Evolutionary conservation across 1,140 invertebrate genomes (phyloP).

Genomic region (Neodiprion fabricii): DNA sequence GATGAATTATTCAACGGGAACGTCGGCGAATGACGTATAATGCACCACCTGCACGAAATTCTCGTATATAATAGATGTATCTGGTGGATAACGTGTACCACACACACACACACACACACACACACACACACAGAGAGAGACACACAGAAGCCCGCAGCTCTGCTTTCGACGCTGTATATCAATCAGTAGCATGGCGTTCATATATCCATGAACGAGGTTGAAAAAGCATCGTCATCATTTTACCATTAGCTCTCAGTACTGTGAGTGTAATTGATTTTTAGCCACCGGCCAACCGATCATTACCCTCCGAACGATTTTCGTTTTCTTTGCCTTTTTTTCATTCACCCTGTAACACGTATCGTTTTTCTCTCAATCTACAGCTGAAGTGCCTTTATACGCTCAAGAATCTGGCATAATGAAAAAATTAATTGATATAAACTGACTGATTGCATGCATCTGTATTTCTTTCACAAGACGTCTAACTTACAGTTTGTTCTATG

Average conservation of each 20-base stretch:
- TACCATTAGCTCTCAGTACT: not conserved
- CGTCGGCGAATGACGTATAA: not conserved
- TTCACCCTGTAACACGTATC: too few relatives aligned
- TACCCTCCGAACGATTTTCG: not conserved
- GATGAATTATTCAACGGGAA: not conserved
- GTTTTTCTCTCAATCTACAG: too few relatives aligned
- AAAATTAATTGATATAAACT: not conserved
- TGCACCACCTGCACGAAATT: not conserved
- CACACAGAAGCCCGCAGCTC: too few relatives aligned
- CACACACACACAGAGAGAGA: too few relatives aligned
- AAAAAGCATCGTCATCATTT: constrained; percentile 3
- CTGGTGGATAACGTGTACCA: too few relatives aligned
- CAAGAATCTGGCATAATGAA: not conserved
- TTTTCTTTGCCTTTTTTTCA: not conserved
- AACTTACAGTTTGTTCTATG: too few relatives aligned
- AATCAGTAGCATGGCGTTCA: not conserved
- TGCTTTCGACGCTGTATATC: not conserved
- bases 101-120: too few relatives aligned
- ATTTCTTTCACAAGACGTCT: too few relatives aligned
- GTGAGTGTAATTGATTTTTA: not conserved
- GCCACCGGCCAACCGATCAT: not conserved
- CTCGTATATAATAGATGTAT: too few relatives aligned
- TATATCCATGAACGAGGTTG: not conserved
- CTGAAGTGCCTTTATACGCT: not conserved
- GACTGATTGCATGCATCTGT: not conserved